phyloP scores from a whole-genome alignment of 2,888 invertebrate species.

The Apodemia zela region DNA sequence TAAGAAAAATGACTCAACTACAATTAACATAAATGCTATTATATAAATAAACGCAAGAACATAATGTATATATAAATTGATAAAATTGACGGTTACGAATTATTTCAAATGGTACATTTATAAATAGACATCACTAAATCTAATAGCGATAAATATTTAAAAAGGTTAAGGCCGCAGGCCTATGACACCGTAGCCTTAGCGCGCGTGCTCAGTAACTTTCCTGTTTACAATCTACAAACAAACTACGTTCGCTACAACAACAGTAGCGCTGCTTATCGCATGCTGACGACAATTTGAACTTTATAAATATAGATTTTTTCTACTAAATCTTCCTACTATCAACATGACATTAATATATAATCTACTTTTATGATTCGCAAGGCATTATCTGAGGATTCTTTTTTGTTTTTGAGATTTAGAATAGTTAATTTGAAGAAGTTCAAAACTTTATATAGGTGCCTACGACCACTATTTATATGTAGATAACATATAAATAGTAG shows the following conservation, averaged over 20 bases:
- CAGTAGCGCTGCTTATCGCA: slow-evolving; percentile 6
- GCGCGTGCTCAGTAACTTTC: slow-evolving; percentile 67
- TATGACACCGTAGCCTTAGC: slow-evolving; percentile 44
- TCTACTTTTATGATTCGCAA: no score
- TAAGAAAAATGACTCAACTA: not conserved
- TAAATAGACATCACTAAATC: slow-evolving; percentile 41
- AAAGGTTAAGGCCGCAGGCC: slow-evolving; percentile 62
- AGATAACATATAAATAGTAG: no score
- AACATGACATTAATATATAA: no score
- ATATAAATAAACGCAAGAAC: not conserved
- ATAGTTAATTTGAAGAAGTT: no score
- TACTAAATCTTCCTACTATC: no score
- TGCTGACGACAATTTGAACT: not conserved
- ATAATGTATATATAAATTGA: not conserved
- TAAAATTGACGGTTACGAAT: not conserved
- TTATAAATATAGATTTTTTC: not conserved
- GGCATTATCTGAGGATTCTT: no score
- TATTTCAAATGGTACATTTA: slow-evolving; percentile 20
- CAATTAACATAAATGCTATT: not conserved
- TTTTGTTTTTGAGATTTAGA: no score
- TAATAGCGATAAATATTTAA: slow-evolving; percentile 48
- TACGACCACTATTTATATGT: no score
- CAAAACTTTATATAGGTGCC: no score
- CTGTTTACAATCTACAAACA: slow-evolving; percentile 51
- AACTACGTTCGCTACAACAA: slow-evolving; percentile 1